Conservation (phyloP, 2,113 vertebrate species). For the Passer domesticus region DNA sequence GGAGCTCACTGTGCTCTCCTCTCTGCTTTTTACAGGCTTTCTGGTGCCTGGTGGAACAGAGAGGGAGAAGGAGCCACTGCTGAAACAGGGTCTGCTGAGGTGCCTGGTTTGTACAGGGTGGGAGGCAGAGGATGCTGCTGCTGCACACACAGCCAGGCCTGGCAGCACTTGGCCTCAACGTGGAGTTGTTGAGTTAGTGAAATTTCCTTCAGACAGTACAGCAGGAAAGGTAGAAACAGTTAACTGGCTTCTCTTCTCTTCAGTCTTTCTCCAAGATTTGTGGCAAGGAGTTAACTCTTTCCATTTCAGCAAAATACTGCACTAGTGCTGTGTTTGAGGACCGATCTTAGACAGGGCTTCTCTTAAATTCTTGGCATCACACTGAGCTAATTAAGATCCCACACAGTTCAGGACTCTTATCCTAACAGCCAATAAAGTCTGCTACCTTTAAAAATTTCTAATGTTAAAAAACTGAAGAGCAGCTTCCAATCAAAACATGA, state of each 20-base stretch:
- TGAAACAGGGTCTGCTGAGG: neutral
- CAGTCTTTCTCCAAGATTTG: neutral
- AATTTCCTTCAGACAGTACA: constrained; percentile 21
- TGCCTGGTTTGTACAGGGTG: neutral
- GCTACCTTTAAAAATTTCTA: neutral
- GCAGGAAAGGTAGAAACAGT: neutral
- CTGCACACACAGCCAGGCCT: neutral
- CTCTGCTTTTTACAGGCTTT: neutral
- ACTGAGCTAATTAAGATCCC: neutral
- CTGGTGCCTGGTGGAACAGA: neutral
- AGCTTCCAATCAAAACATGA: neutral
- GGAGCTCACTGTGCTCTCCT: neutral
- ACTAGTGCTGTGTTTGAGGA: neutral
- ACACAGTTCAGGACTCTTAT: neutral
- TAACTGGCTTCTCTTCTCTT: neutral
- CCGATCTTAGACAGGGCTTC: neutral
- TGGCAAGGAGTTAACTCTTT: neutral
- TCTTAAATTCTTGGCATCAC: neutral
- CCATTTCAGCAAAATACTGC: neutral
- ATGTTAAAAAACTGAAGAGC: neutral
- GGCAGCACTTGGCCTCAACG: constrained; percentile 22
- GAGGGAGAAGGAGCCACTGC: neutral
- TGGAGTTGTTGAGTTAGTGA: constrained; percentile 63
- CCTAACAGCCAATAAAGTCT: neutral
- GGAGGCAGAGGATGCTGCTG: neutral